Evolutionary conservation across 2,888 invertebrate genomes (phyloP).

Genomic region (Meandrusa payeni): DNA sequence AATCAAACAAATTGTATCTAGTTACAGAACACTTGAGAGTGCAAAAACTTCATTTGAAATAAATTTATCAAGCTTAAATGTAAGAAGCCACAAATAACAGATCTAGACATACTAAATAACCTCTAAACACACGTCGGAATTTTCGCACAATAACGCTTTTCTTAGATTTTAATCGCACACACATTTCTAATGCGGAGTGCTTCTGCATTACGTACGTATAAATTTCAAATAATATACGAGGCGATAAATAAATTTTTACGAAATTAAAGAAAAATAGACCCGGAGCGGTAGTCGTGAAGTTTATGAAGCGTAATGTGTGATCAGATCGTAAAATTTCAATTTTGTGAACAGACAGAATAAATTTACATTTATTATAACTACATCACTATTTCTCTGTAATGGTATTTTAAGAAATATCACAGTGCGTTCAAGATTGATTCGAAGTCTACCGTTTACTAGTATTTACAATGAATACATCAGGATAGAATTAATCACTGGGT

Average conservation of each 20-base stretch:
- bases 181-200: conserved; percentile 3
- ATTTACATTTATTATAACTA: not conserved
- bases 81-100: conserved; percentile 3
- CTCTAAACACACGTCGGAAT: conserved; percentile 3
- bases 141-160: conserved; percentile 14
- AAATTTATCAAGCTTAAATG: not conserved
- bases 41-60: too few species aligned
- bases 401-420: not conserved
- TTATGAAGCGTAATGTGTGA: conserved; percentile 2
- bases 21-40: too few species aligned
- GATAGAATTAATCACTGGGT: too few species aligned
- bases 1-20: too few species aligned
- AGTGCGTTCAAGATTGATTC: not conserved
- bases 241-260: conserved; percentile 11
- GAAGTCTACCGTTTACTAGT: too few species aligned
- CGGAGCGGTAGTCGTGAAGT: not conserved
- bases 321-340: conserved; percentile 9
- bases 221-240: conserved; percentile 12
- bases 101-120: conserved; percentile 4
- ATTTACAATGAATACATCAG: too few species aligned
- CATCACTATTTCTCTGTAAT: not conserved
- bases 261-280: conserved; percentile 9
- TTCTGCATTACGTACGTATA: conserved; percentile 3
- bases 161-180: conserved; percentile 5
- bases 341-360: conserved; percentile 1